A percentile compares a stretch with the other conserved stretches of the same genome.
phyloP scores from a whole-genome alignment of 1,140 invertebrate genomes.

The Aporrectodea caliginosa region DNA sequence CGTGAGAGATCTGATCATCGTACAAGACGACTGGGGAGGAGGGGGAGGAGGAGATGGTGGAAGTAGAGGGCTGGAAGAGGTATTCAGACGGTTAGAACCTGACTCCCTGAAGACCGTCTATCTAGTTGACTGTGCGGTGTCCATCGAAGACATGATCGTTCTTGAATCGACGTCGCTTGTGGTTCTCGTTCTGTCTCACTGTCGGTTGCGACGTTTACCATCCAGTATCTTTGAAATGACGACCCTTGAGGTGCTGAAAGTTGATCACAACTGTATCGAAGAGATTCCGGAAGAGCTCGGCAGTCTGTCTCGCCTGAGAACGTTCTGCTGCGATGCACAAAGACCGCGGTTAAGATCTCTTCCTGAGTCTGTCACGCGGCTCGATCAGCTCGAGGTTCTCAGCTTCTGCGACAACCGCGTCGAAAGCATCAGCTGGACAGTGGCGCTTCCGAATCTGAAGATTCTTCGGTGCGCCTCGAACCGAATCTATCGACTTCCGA shows the following conservation, averaged over 20 bases:
- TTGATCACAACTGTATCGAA: slow-evolving; percentile 27
- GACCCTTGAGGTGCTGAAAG: slow-evolving; percentile 31
- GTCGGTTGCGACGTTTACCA: slow-evolving; percentile 26
- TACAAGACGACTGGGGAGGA: background rate
- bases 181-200: slow-evolving; percentile 29
- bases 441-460: slow-evolving; percentile 16
- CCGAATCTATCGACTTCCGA: slow-evolving; percentile 30
- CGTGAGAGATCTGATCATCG: background rate
- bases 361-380: slow-evolving; percentile 15
- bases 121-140: background rate
- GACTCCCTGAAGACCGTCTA: background rate
- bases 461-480: slow-evolving; percentile 30
- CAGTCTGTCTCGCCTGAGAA: slow-evolving; percentile 18
- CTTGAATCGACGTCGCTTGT: background rate
- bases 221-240: slow-evolving; percentile 28
- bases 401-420: slow-evolving; percentile 31
- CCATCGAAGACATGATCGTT: background rate
- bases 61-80: background rate
- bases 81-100: background rate
- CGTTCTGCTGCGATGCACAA: slow-evolving; percentile 31
- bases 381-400: slow-evolving; percentile 22
- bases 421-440: slow-evolving; percentile 29
- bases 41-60: background rate
- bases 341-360: slow-evolving; percentile 27
- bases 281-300: slow-evolving; percentile 30